Base-by-base conservation (phyloP, 2,113 vertebrate genomes). In the Pedionomus torquatus region DNA sequence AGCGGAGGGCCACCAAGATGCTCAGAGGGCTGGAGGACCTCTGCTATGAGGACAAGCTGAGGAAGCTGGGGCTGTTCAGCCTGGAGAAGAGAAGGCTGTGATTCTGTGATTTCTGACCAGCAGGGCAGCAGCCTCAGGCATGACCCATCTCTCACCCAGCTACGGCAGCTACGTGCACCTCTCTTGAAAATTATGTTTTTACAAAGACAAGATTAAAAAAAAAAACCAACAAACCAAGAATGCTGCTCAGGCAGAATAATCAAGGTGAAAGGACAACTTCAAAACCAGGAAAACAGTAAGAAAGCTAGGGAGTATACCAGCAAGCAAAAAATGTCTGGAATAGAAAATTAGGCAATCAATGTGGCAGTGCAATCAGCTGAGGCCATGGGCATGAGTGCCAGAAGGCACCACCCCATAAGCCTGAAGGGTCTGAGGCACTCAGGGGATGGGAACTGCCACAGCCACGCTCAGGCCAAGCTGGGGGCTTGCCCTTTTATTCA, bases 141-240 rank as follows among this genome's bases (percentile, higher is more conserved):
- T 61, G 24, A 63, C 33, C 30, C 37, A 25, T 30, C 20, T 54
- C 28, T 21, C 43, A 41, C 33, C 20, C 30, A 64, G 39, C 43
- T 13, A n/a, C 0, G 1, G 17, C 68, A 91, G 48, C 54, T 35
- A 24, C 1, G 0, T 28, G 16, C n/a, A 37, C 5, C 3, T 85
- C 61, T 66, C 35, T 39, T 69, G 60, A 54, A 88, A 86, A 44
- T 13, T 0, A 14, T 25, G 26, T 63, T 52, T 49, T 46, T 44
- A 58, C 44, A 87, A 78, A 37, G 16, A 15, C 33, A 25, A 83
- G 39, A 60, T 19, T 11, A 28, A 60, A 83, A 83, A 88, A 19
- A 17, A 31, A 54, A 46, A 20, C 17, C 46, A 30, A 30, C 46
- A 19, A 46, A 46, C 0, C 33, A 68, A 83, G 41, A 43, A 54